Evolutionary conservation across 2,113 vertebrate species (phyloP).

Genomic region (Pseudorhombus dupliciocellatus): DNA sequence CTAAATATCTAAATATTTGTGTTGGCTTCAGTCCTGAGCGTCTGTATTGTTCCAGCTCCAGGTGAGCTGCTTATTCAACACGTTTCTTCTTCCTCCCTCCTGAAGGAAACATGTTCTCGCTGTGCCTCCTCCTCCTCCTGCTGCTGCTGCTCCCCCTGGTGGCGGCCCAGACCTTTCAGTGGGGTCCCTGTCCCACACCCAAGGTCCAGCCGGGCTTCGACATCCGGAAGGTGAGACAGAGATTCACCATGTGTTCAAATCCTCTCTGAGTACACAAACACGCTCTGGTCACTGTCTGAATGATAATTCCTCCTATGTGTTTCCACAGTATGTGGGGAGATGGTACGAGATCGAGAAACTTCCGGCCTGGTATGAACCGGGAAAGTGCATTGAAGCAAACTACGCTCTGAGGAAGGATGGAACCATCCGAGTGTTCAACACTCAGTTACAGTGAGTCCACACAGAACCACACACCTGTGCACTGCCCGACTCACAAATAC

Average conservation of each 20-base stretch:
- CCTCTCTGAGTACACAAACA: background rate
- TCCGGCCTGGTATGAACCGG: constrained; percentile 70
- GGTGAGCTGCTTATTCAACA: background rate
- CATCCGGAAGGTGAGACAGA: constrained; percentile 55
- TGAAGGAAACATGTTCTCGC: constrained; percentile 36
- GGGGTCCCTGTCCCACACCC: constrained; percentile 85
- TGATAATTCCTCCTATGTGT: background rate
- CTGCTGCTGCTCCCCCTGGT: constrained; percentile 66
- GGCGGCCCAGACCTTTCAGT: constrained; percentile 83
- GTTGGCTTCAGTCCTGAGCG: no score
- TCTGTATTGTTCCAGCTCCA: no score
- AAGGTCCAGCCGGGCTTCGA: constrained; percentile 86
- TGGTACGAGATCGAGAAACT: constrained; percentile 84
- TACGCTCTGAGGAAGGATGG: constrained; percentile 67
- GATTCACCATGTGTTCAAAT: background rate
- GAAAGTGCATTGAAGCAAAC: constrained; percentile 80
- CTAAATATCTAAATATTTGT: no score
- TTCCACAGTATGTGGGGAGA: constrained; percentile 75
- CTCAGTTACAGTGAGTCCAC: constrained; percentile 64
- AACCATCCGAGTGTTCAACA: constrained; percentile 72
- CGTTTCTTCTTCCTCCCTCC: background rate
- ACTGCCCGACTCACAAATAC: no score
- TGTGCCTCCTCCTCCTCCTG: constrained; percentile 52
- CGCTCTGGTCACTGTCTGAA: background rate
- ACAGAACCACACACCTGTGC: no score